Evolutionary conservation across 2,888 invertebrate genomes (phyloP), one percentile per base, ranked within the genome.

Genomic region (Ichneumoninae sp.): DNA sequence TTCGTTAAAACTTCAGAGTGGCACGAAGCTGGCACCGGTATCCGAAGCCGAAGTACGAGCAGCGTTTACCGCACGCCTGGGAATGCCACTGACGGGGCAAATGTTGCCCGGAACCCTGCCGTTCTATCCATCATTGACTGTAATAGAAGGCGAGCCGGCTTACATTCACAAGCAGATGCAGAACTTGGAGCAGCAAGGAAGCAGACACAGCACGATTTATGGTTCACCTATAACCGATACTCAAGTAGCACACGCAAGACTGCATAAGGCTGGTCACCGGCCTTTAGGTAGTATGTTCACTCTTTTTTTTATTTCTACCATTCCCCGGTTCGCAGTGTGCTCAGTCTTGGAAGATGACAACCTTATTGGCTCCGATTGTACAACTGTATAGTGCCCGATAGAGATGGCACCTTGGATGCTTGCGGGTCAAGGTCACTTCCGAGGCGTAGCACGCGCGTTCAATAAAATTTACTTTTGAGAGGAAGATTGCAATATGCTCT

Each of bases 11-110:
- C 66, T 47, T 0, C 88, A 94, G 94, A 94, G 95, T 87, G 94
- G 95, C 80, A 94, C 94, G 80, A 95, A 95, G 91, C 90, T 95
- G 91, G 95, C 95, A 6, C 94, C 95, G 65, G 96, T 97, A 81
- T 96, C 97, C 47, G 98, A 98, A 93, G 97, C 97, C 83, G 97
- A 97, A 92, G 95, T 97, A 68, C 95, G 97, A 88, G 96, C 96
- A 19, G 96, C 96, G 66, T 96, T 96, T 89, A 95, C 96, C 6
- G 96, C 96, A 60, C 95, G 96, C 52, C 93, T 96, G 47, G 96
- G 96, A 7, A 95, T 96, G 95, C 96, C 94, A 30, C 92, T 95
- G 6, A 96, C 96, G 4, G 95, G 96, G 57, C 96, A 96, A 90
- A 95, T 96, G 94, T 93, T 96, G 88, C 95, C 95, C n/a, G 95